Evolutionary conservation across 2,797 vertebrate genomes (phyloP).

Genomic region (Lepidocolaptes lacrymiger): DNA sequence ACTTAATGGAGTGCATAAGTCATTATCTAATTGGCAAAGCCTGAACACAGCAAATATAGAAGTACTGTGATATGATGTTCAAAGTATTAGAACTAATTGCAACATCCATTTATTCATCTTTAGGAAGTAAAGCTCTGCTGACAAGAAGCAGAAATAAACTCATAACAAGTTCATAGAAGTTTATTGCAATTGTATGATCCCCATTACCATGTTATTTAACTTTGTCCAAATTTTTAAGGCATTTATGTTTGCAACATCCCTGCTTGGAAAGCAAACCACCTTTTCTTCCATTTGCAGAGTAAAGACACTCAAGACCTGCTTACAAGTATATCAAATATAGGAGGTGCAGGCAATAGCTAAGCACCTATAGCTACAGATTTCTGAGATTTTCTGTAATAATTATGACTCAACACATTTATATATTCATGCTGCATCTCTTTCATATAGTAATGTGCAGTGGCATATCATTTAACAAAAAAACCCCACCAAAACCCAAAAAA

Average conservation of each 20-base stretch:
- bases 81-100: not conserved
- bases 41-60: not conserved
- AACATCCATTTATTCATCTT: not conserved
- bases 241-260: not conserved
- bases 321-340: not conserved
- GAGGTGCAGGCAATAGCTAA: not conserved
- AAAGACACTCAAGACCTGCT: not conserved
- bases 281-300: not conserved
- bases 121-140: not conserved
- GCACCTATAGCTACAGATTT: not conserved
- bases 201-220: not conserved
- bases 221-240: not conserved
- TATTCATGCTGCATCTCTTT: not conserved
- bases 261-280: not conserved
- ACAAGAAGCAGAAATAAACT: not conserved
- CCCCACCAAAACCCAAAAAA: fast-evolving
- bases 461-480: not conserved
- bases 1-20: not conserved
- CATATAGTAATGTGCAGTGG: not conserved
- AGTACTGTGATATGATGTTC: not conserved
- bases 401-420: not conserved
- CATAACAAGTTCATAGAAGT: not conserved
- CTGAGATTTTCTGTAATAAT: not conserved
- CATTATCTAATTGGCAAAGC: not conserved
- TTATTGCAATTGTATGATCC: not conserved